Percentiles rank a stretch among this genome's conserved stretches.
Conservation (phyloP, 2,888 invertebrate species). For the Agonopterix alstromeriana region DNA sequence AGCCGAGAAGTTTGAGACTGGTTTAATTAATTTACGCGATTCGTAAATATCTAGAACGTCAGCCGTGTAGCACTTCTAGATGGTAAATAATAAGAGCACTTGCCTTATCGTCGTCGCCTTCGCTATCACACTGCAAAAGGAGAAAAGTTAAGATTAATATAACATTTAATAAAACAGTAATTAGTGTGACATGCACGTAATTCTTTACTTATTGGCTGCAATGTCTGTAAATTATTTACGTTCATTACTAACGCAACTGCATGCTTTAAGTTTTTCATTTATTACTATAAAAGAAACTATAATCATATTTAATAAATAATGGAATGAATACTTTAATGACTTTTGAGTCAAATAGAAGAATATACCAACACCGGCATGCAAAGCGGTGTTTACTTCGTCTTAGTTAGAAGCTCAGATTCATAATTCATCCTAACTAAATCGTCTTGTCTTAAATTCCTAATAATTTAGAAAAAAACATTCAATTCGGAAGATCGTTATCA, state of each 20-base stretch:
- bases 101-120: conserved; percentile 94
- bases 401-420: no score
- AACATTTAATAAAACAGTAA: neutral
- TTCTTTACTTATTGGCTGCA: no score
- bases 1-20: conserved; percentile 37
- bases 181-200: no score
- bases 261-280: neutral
- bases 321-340: no score
- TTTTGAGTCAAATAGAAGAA: no score
- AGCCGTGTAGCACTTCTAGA: conserved; percentile 16
- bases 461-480: neutral
- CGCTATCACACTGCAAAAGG: conserved; percentile 93
- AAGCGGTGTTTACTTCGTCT: no score
- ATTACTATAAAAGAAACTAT: neutral
- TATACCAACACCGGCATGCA: no score
- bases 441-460: no score
- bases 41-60: conserved; percentile 37
- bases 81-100: conserved; percentile 54
- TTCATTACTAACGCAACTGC: neutral
- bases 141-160: conserved; percentile 38
- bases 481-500: conserved; percentile 37
- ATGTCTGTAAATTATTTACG: no score
- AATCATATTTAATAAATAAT: neutral
- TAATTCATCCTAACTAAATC: no score
- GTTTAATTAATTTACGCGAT: conserved; percentile 63